A percentile compares a stretch with the other conserved stretches of the same genome.
phyloP scores from a whole-genome alignment of 2,797 vertebrate species.

The Sebastes elongatus region DNA sequence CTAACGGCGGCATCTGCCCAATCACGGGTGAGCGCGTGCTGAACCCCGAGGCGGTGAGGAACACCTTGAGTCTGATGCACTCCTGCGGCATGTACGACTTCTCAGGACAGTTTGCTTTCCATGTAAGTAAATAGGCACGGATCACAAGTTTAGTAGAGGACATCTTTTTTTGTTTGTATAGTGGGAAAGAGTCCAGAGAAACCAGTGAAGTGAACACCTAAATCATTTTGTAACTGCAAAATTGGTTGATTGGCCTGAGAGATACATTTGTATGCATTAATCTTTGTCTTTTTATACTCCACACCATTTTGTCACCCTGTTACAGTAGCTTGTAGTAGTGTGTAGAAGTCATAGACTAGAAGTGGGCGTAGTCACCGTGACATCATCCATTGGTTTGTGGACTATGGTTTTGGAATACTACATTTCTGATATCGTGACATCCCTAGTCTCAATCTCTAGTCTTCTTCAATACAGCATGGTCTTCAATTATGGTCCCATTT shows the following conservation, averaged over 20 bases:
- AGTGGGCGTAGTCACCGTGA: too few relatives aligned
- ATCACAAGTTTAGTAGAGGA: background rate
- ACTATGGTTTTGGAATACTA: too few relatives aligned
- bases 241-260: background rate
- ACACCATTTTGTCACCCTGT: background rate
- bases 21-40: constrained; percentile 95
- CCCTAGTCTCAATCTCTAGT: too few relatives aligned
- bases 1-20: constrained; percentile 97
- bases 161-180: background rate
- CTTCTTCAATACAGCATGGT: too few relatives aligned
- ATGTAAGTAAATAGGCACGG: constrained; percentile 82
- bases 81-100: constrained; percentile 99
- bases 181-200: background rate
- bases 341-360: too few relatives aligned
- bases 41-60: constrained; percentile 94
- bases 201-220: background rate
- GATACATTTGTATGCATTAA: background rate
- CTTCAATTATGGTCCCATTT: too few relatives aligned
- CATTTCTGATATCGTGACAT: too few relatives aligned
- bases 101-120: constrained; percentile 98
- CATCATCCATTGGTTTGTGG: too few relatives aligned
- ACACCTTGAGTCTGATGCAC: constrained; percentile 98
- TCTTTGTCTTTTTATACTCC: background rate
- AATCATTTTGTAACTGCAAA: background rate
- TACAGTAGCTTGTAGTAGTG: background rate